A percentile compares a stretch with the other conserved stretches of the same genome.
Conservation (phyloP, 2,113 vertebrate genomes). For the Phylloscopus trochilus region DNA sequence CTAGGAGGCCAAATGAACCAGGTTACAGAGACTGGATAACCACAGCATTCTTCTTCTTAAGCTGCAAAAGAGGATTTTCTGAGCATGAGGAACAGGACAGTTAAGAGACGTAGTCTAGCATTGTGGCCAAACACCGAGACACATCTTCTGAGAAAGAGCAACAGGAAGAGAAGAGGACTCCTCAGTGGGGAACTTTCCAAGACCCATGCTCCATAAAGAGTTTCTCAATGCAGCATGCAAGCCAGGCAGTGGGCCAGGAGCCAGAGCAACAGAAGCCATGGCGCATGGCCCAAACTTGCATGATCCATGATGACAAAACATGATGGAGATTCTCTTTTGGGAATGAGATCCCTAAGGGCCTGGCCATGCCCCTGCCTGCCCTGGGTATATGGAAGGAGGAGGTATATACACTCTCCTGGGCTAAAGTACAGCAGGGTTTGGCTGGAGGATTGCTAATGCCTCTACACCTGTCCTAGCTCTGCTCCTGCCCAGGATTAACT, state of each 20-base stretch:
- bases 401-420: background rate
- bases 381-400: background rate
- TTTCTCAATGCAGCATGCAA: rapidly evolving
- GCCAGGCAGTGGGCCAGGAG: background rate
- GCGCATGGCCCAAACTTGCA: background rate
- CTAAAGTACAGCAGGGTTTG: background rate
- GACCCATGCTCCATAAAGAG: rapidly evolving
- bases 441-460: background rate
- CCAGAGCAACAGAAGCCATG: background rate
- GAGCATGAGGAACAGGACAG: background rate
- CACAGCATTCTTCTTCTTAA: background rate
- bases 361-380: background rate
- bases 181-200: background rate
- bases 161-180: background rate
- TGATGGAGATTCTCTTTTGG: background rate
- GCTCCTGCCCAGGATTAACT: background rate
- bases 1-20: background rate
- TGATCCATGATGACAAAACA: background rate
- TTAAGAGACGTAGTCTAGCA: background rate
- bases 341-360: conserved; percentile 24
- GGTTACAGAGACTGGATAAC: background rate
- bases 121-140: background rate
- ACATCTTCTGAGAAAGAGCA: background rate
- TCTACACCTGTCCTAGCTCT: background rate
- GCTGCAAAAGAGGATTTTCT: background rate